These are phyloP conservation scores for Dallia pectoralis DNA, from an alignment of 2,797 vertebrate species.

Conservation along the genomic window DNA sequence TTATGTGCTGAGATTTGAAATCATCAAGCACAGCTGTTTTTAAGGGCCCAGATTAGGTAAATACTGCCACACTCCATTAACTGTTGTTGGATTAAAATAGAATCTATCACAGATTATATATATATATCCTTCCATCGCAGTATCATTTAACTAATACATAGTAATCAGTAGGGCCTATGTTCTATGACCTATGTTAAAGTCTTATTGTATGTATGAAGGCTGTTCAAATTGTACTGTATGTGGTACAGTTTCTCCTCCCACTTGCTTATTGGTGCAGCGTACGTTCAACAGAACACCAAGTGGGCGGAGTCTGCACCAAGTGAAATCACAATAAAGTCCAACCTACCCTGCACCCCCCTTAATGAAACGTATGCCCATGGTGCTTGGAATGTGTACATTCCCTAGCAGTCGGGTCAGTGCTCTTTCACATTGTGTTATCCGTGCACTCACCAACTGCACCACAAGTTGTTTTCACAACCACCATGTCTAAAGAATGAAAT, in stretches of 20 bases:
- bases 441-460: background rate
- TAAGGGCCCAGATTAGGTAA: too few species aligned
- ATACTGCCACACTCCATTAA: too few species aligned
- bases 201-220: too few species aligned
- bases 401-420: constrained; percentile 10
- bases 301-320: background rate
- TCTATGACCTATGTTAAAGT: too few species aligned
- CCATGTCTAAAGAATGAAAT: background rate
- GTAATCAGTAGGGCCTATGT: too few species aligned
- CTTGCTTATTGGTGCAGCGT: background rate
- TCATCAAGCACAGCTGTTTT: too few species aligned
- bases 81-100: too few species aligned
- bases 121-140: too few species aligned
- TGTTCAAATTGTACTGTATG: too few species aligned
- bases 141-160: too few species aligned
- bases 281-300: background rate
- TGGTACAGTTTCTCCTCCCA: background rate
- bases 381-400: constrained; percentile 11
- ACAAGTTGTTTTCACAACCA: background rate
- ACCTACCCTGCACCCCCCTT: background rate
- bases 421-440: constrained; percentile 12
- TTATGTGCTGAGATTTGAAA: too few species aligned
- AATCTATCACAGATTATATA: too few species aligned
- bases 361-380: background rate
- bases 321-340: background rate